Percentiles rank a stretch among this genome's conserved stretches.
phyloP scores from a whole-genome alignment of 1,140 invertebrate species.

The Brachionus sp. region DNA sequence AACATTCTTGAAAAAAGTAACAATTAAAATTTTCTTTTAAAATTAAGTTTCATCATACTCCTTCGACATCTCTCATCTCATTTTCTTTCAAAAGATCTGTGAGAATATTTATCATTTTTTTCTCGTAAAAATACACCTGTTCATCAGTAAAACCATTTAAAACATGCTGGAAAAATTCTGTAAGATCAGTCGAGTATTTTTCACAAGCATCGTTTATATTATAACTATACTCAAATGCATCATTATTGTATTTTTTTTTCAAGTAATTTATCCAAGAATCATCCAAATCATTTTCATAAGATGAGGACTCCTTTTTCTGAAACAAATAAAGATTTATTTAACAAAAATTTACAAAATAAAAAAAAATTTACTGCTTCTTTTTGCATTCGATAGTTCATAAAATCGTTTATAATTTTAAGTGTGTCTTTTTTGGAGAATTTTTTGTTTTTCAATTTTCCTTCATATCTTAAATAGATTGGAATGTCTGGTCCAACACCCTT shows the following conservation, averaged over 20 bases:
- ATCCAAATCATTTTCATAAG: constrained; percentile 9
- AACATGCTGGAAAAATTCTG: constrained; percentile 28
- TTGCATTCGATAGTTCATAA: constrained; percentile 9
- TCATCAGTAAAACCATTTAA: constrained; percentile 14
- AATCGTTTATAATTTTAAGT: background rate
- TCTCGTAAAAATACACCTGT: constrained; percentile 43
- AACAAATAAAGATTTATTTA: background rate
- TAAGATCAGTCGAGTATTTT: constrained; percentile 3
- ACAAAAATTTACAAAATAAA: too few species aligned
- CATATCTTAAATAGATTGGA: constrained; percentile 17
- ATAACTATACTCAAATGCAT: constrained; percentile 27
- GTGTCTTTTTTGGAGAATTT: constrained; percentile 32
- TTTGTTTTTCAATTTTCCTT: constrained; percentile 18
- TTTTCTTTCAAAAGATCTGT: constrained; percentile 33
- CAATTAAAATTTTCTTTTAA: background rate
- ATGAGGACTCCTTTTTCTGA: background rate
- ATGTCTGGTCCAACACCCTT: constrained; percentile 8
- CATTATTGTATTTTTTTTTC: constrained; percentile 7
- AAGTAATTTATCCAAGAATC: constrained; percentile 8
- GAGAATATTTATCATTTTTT: background rate
- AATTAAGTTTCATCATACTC: background rate
- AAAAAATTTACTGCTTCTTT: background rate
- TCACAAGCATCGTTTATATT: constrained; percentile 33
- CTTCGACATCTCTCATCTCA: constrained; percentile 15
- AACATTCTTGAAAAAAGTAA: constrained; percentile 16